Evolutionary conservation across 2,113 vertebrate species (phyloP).

Genomic region (rabbit (Oryctolagus cuniculus)): mOryCun1.1 NC_091450.1:14841001-14841500

Average conservation of each 20-base stretch:
- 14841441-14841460: neutral
- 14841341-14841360: neutral
- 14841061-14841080: neutral
- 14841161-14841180: neutral
- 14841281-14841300: neutral
- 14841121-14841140: neutral
- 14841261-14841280: neutral
- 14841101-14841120: neutral
- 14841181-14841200: neutral
- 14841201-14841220: neutral
- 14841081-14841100: neutral
- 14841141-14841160: neutral
- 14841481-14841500: too few species aligned
- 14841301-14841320: neutral
- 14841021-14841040: neutral
- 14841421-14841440: neutral
- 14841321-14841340: rapidly evolving
- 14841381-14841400: neutral
- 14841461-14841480: too few species aligned
- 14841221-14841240: neutral
- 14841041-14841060: neutral
- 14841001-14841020: constrained; percentile 1
- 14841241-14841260: neutral
- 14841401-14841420: neutral
- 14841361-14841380: neutral